phyloP scores from a whole-genome alignment of 2,888 invertebrate species.

The Anarsia innoxiella region DNA sequence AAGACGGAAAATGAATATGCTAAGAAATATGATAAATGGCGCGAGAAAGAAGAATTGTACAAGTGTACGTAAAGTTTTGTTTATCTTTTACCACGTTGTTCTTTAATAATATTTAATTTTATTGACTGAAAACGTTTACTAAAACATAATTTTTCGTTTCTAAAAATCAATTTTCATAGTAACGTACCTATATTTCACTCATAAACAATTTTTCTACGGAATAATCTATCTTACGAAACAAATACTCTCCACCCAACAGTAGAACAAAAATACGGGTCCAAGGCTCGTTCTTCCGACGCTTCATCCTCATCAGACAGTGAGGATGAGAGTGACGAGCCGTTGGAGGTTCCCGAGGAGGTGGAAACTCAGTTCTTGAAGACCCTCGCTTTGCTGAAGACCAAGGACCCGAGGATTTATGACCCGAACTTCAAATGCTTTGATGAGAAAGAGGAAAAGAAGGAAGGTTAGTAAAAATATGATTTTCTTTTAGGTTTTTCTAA shows the following conservation, averaged over 20 bases:
- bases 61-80: constrained; percentile 85
- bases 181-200: background rate
- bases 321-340: constrained; percentile 79
- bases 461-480: no score
- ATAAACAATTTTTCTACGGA: background rate
- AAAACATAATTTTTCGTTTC: background rate
- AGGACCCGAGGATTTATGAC: constrained; percentile 93
- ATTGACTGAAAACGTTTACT: background rate
- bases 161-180: background rate
- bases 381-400: constrained; percentile 87
- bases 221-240: no score
- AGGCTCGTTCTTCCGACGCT: constrained; percentile 56
- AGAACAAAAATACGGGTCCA: constrained; percentile 83
- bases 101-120: no score
- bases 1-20: constrained; percentile 88
- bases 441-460: constrained; percentile 52
- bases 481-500: no score
- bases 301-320: constrained; percentile 73
- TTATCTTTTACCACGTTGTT: no score
- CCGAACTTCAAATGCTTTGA: constrained; percentile 82
- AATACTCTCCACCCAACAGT: no score
- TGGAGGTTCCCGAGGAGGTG: constrained; percentile 74
- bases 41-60: constrained; percentile 90
- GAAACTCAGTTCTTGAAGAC: constrained; percentile 94
- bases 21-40: constrained; percentile 86